Evolutionary conservation across 2,797 vertebrate genomes (phyloP).

Genomic region (Spheniscus humboldti): DNA sequence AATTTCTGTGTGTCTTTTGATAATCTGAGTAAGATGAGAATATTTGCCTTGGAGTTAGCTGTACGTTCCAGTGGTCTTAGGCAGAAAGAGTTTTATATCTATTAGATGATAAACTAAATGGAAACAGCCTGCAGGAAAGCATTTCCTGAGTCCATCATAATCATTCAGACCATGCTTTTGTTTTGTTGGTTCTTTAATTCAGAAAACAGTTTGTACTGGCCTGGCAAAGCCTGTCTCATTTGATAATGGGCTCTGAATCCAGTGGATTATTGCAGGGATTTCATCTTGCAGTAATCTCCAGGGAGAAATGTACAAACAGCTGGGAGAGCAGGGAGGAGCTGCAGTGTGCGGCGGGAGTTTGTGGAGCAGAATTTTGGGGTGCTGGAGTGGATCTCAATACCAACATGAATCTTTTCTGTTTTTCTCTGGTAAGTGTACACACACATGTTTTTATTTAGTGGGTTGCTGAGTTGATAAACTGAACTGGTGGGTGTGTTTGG

Average conservation of each 20-base stretch:
- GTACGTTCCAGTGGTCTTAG: not conserved
- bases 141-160: not conserved
- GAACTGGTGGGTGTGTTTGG: not conserved
- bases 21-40: not conserved
- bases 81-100: not conserved
- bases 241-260: slow-evolving; percentile 87
- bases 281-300: slow-evolving; percentile 90
- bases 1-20: not conserved
- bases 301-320: slow-evolving; percentile 80
- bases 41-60: not conserved
- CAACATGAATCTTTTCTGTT: slow-evolving; percentile 96
- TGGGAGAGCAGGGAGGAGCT: slow-evolving; percentile 66
- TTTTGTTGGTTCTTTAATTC: slow-evolving; percentile 65
- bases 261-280: slow-evolving; percentile 94
- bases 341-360: slow-evolving; percentile 9
- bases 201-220: slow-evolving; percentile 62
- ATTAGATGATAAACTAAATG: not conserved
- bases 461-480: not conserved
- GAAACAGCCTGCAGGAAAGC: not conserved
- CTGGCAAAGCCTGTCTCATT: slow-evolving; percentile 67
- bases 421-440: slow-evolving; percentile 89
- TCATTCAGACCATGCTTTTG: not conserved
- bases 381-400: not conserved
- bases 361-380: slow-evolving; percentile 28
- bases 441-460: not conserved